phyloP scores from a whole-genome alignment of 2,113 vertebrate genomes.

The Tupaia chinensis region DNA sequence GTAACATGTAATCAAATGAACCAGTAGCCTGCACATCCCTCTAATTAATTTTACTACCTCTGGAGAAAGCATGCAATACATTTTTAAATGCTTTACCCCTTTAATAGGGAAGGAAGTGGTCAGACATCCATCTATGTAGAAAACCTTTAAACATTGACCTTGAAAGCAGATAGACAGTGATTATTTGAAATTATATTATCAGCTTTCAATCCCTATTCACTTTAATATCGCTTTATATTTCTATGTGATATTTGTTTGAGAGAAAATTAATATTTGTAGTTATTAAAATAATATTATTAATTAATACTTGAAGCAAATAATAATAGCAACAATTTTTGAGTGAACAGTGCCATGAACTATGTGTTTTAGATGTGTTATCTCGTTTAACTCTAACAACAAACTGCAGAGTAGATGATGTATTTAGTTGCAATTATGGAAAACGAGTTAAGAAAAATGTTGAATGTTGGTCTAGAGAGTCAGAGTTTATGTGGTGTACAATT shows the following conservation, averaged over 20 bases:
- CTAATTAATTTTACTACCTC: slow-evolving; percentile 72
- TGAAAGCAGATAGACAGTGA: neutral
- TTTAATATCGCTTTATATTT: neutral
- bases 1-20: slow-evolving; percentile 52
- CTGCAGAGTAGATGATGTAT: neutral
- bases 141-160: slow-evolving; percentile 42
- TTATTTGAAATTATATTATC: neutral
- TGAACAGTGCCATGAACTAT: rapidly evolving
- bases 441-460: neutral
- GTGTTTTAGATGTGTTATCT: rapidly evolving
- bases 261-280: neutral
- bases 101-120: neutral
- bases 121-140: neutral
- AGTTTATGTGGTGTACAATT: neutral
- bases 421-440: neutral
- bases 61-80: neutral
- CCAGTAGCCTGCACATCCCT: slow-evolving; percentile 28
- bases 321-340: neutral
- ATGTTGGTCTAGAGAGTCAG: neutral
- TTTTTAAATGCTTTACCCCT: slow-evolving; percentile 48
- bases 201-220: neutral
- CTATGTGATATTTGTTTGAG: neutral
- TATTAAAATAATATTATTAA: neutral
- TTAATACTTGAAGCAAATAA: neutral
- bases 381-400: neutral